A percentile compares a stretch with the other conserved stretches of the same genome.
These are phyloP conservation scores for Leptoteleia sp. DNA, from an alignment of 1,140 invertebrate genomes.

Conservation along the genomic window DNA sequence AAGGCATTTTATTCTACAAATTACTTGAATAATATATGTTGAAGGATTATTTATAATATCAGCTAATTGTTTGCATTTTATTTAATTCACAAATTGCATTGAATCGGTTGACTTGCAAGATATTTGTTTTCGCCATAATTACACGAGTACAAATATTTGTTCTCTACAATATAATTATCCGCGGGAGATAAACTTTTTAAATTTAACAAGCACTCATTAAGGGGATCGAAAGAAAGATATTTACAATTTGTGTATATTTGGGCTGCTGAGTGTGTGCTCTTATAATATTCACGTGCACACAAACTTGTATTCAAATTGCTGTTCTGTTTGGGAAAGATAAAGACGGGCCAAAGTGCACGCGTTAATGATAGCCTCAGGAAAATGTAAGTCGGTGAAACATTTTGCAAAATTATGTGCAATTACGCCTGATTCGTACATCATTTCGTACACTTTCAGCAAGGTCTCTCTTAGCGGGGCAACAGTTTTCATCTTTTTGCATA, in stretches of 20 bases:
- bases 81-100: too few species aligned
- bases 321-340: slow-evolving; percentile 22
- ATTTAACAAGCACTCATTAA: slow-evolving; percentile 5
- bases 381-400: slow-evolving; percentile 20
- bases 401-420: slow-evolving; percentile 30
- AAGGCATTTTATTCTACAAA: too few species aligned
- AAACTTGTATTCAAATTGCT: slow-evolving; percentile 18
- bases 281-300: slow-evolving; percentile 20
- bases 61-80: too few species aligned
- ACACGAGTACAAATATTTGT: not conserved
- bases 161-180: not conserved
- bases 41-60: too few species aligned
- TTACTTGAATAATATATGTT: too few species aligned
- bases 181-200: slow-evolving; percentile 1
- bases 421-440: too few species aligned
- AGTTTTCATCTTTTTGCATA: too few species aligned
- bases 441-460: slow-evolving; percentile 19
- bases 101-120: too few species aligned
- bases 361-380: slow-evolving; percentile 24
- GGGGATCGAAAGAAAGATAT: slow-evolving; percentile 9
- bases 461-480: not conserved
- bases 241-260: slow-evolving; percentile 13
- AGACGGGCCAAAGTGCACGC: slow-evolving; percentile 25
- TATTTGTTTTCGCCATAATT: not conserved
- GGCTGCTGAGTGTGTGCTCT: not conserved